Percentiles rank a stretch among this genome's conserved stretches.
Conservation (phyloP, 2,113 vertebrate species). For the Anas platyrhynchos region DNA sequence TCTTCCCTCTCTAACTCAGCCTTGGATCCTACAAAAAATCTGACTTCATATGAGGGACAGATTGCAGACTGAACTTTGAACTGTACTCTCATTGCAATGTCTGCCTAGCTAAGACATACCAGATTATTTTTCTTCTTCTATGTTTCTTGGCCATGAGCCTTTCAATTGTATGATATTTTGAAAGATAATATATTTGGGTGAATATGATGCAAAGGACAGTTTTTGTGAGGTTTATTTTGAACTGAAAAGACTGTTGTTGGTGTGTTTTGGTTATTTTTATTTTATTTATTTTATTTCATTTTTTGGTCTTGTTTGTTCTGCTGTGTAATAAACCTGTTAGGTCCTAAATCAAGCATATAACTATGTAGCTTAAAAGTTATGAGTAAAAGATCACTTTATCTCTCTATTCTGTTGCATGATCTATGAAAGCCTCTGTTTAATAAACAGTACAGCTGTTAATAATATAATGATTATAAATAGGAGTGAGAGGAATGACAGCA, state of each 20-base stretch:
- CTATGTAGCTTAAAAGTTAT: not conserved
- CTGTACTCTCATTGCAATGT: not conserved
- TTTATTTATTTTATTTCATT: not conserved
- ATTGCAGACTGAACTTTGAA: not conserved
- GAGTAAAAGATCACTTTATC: constrained; percentile 19
- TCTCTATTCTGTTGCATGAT: constrained; percentile 16
- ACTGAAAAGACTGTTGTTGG: not conserved
- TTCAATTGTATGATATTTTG: not conserved
- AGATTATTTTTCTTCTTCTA: not conserved
- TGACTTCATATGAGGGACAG: not conserved
- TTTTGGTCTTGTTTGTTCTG: not conserved
- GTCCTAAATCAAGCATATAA: constrained; percentile 24
- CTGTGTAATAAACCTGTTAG: not conserved
- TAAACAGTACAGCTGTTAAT: constrained; percentile 47
- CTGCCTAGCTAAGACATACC: not conserved
- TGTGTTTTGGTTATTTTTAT: not conserved
- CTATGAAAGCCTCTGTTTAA: constrained; percentile 4
- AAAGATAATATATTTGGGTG: not conserved
- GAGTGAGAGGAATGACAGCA: not conserved
- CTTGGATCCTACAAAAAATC: not conserved
- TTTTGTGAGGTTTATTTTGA: not conserved
- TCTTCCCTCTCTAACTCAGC: not conserved
- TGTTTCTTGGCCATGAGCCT: not conserved
- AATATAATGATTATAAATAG: constrained; percentile 11
- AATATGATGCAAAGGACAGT: not conserved